A percentile compares a stretch with the other conserved stretches of the same genome.
phyloP scores from a whole-genome alignment of 2,888 invertebrate species.

The Azorinus chamasolen region DNA sequence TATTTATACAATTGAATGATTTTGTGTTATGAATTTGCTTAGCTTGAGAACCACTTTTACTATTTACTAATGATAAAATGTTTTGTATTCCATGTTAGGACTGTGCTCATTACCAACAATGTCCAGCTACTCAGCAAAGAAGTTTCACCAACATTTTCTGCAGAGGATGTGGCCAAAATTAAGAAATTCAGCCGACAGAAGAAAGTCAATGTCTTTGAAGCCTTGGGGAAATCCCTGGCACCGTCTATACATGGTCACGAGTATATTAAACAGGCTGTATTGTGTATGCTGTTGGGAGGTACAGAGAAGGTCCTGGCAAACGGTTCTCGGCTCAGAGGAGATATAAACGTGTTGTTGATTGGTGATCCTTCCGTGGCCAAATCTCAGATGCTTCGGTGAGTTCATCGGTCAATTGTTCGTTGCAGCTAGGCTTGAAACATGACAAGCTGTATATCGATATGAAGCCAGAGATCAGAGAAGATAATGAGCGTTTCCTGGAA shows the following conservation, averaged over 20 bases:
- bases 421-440: no score
- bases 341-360: constrained; percentile 96
- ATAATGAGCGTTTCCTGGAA: no score
- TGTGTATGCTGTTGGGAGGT: constrained; percentile 97
- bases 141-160: constrained; percentile 90
- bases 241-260: constrained; percentile 99
- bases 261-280: constrained; percentile 97
- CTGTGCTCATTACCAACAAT: constrained; percentile 97
- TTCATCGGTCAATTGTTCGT: no score
- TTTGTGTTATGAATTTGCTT: no score
- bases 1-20: no score
- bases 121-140: constrained; percentile 96
- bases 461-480: no score
- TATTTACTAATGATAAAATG: no score
- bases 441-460: no score
- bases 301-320: constrained; percentile 95
- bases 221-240: constrained; percentile 96
- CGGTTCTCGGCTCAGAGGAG: constrained; percentile 87
- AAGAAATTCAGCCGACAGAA: constrained; percentile 90
- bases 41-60: no score
- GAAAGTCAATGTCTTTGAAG: constrained; percentile 92
- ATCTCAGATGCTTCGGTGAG: constrained; percentile 91
- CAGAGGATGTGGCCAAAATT: constrained; percentile 96
- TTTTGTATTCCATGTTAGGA: no score
- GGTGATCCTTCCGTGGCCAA: constrained; percentile 99